Evolutionary conservation across 2,797 vertebrate species (phyloP), one percentile per base, ranked within the genome.

Genomic region (Emydoidea blandingii): DNA sequence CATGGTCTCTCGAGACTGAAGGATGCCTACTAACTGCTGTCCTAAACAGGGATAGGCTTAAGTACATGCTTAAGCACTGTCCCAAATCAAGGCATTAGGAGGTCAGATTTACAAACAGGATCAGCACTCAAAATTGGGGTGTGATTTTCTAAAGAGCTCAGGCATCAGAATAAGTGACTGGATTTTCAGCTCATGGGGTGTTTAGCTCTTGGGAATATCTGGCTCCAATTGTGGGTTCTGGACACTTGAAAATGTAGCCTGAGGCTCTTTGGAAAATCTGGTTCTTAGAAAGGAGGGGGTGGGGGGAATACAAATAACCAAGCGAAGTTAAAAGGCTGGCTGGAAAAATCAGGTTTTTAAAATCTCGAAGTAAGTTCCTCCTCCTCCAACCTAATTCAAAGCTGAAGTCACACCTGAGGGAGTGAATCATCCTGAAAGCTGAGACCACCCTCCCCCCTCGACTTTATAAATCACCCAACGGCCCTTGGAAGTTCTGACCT

Each of bases 401-500:
- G 19, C 50, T 25, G 31, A 37, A 81, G 74, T 78, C 74, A 14
- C 74, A 78, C 74, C 44, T 78, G 74, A 47, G 12, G 23, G 76
- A 79, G 62, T 88, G 92, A 91, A 82, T 91, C 88, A 94, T 88
- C 74, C 44, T 47, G 89, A 85, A 57, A 54, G 68, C 47, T 27
- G 37, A 81, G 89, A 54, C 50, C 50, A 6, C 78, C n/a, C 31
- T 14, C 6, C 62, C 87, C 49, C 59, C 74, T 87, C 31, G 18
- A 78, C 52, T 52, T 79, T 56, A 95, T 94, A 95, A 95, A 95
- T 95, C 94, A 92, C 78, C 37, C 57, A 27, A 16, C 16, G 44
- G 79, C 57, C 54, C 76, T 37, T 56, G 72, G 89, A 86, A 78
- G 81, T 76, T 59, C 62, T 89, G 81, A 93, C 93, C 93, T 52